Evolutionary conservation across 1,140 invertebrate genomes (phyloP).

Genomic region (Nasonia giraulti): DNA sequence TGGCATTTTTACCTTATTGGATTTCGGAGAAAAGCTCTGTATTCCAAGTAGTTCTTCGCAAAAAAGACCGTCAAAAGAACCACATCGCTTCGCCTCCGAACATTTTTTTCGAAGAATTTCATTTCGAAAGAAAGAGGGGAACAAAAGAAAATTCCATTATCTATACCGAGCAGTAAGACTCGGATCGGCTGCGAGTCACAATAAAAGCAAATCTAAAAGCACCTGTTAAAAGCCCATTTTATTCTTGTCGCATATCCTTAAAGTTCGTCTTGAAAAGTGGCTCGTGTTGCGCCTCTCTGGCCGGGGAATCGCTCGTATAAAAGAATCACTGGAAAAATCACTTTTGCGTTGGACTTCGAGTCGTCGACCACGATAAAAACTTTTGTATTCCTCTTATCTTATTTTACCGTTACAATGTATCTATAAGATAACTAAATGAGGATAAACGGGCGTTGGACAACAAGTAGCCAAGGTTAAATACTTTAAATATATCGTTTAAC

Average conservation of each 20-base stretch:
- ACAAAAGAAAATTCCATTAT: slow-evolving; percentile 14
- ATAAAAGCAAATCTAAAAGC: slow-evolving; percentile 31
- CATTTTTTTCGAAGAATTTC: background rate
- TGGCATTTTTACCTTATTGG: too few relatives aligned
- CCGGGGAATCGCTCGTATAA: background rate
- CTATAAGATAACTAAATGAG: too few relatives aligned
- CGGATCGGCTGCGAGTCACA: background rate
- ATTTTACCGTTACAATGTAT: too few relatives aligned
- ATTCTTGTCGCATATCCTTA: slow-evolving; percentile 18
- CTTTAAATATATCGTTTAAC: too few relatives aligned
- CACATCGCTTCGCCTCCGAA: too few relatives aligned
- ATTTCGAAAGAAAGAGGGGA: background rate
- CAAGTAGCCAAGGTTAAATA: too few relatives aligned
- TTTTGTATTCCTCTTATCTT: background rate
- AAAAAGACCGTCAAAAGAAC: too few relatives aligned
- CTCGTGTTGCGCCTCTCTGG: background rate
- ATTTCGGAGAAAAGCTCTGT: too few relatives aligned
- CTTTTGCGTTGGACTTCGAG: background rate
- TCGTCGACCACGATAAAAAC: background rate
- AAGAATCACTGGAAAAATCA: slow-evolving; percentile 27
- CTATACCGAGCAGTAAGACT: slow-evolving; percentile 4
- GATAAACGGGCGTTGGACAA: too few relatives aligned
- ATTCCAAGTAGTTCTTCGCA: too few relatives aligned
- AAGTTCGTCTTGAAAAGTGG: background rate
- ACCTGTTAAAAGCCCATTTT: slow-evolving; percentile 26